Percentiles rank a stretch among this genome's conserved stretches.
These are phyloP conservation scores for Epinephelus malabaricus DNA, from an alignment of 2,797 vertebrate genomes.

Conservation along the genomic window DNA sequence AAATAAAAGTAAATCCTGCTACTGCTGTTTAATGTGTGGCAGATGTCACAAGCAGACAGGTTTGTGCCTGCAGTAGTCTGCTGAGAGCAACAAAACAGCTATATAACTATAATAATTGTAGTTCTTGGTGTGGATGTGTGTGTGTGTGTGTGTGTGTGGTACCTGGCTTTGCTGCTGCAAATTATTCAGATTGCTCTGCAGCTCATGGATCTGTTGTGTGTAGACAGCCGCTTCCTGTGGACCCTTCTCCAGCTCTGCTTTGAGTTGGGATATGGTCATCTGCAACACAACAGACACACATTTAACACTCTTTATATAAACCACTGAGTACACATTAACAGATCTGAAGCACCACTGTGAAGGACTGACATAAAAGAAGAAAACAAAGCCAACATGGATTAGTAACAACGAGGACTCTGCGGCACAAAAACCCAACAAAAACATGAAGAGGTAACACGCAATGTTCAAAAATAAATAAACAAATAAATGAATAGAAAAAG, in stretches of 20 bases:
- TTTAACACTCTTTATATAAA: slow-evolving; percentile 1
- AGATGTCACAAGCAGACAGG: neutral
- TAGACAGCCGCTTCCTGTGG: slow-evolving; percentile 97
- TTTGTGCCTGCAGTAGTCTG: slow-evolving; percentile 18
- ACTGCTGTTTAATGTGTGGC: neutral
- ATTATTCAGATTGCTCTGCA: slow-evolving; percentile 90
- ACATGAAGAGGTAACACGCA: neutral
- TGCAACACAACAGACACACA: slow-evolving; percentile 66
- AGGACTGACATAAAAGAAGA: slow-evolving; percentile 8
- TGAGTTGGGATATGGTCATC: slow-evolving; percentile 92
- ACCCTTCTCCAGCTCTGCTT: slow-evolving; percentile 94
- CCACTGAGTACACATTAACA: slow-evolving; percentile 1
- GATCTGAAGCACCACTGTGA: slow-evolving; percentile 25
- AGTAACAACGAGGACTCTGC: slow-evolving; percentile 12
- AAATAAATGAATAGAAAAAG: neutral
- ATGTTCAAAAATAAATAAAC: neutral
- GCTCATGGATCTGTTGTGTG: slow-evolving; percentile 93
- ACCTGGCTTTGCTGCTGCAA: slow-evolving; percentile 95
- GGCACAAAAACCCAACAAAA: slow-evolving; percentile 29
- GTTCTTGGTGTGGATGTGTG: slow-evolving; percentile 4
- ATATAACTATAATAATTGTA: neutral
- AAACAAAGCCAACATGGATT: slow-evolving; percentile 14
- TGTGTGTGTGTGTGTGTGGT: slow-evolving; percentile 29
- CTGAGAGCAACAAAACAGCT: slow-evolving; percentile 14
- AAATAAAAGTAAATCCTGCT: slow-evolving; percentile 37